Conservation (phyloP, 2,888 invertebrate species). For the Nomada fabriciana region DNA sequence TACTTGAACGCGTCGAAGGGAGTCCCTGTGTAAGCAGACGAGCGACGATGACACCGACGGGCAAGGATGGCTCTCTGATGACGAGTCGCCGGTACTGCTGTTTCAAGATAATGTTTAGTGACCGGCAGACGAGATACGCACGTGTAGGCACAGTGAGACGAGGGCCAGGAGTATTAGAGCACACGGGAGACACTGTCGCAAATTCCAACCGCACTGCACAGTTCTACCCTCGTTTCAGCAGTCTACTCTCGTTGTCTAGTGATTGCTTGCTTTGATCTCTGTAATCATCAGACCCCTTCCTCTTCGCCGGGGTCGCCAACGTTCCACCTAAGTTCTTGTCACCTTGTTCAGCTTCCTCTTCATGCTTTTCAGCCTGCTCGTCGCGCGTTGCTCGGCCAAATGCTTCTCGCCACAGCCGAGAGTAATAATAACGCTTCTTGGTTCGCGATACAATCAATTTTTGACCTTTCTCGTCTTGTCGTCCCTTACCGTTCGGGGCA, state of each 20-base stretch:
- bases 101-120: conserved; percentile 57
- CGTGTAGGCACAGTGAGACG: conserved; percentile 21
- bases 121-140: conserved; percentile 40
- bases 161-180: neutral
- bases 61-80: conserved; percentile 36
- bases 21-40: conserved; percentile 23
- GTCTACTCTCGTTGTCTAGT: conserved; percentile 73
- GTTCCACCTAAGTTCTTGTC: conserved; percentile 63
- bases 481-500: no score
- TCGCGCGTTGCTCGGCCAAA: conserved; percentile 29
- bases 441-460: conserved; percentile 27
- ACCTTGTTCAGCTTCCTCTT: conserved; percentile 57
- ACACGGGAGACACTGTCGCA: conserved; percentile 43
- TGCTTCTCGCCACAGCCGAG: conserved; percentile 39
- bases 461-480: neutral
- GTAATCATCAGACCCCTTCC: conserved; percentile 76
- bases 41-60: conserved; percentile 20
- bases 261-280: conserved; percentile 82
- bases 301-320: conserved; percentile 18
- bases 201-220: conserved; percentile 35
- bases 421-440: conserved; percentile 43
- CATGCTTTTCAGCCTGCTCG: conserved; percentile 47
- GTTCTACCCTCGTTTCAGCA: conserved; percentile 51
- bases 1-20: conserved; percentile 71
- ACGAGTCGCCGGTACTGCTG: conserved; percentile 20